Base-by-base conservation (phyloP, 1,140 invertebrate genomes). In the Neodiprion virginianus region DNA sequence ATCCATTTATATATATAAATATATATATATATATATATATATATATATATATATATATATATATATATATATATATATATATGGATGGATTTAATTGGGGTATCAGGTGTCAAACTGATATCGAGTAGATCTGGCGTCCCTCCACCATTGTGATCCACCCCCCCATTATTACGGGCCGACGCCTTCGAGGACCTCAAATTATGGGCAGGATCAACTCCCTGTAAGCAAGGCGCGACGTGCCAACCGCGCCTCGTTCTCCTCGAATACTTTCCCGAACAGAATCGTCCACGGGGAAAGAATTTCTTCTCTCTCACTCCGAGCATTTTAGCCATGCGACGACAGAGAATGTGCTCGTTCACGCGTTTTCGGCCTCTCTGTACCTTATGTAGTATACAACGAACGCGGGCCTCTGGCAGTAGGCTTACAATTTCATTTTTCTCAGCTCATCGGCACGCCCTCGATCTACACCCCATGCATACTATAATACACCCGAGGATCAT, bases 101-200 rank as follows among this genome's bases (percentile, higher is more conserved):
- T 61, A 61, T 61, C 53, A 61, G 53, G 53, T 61, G 53, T 61
- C 53, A 61, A 61, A 61, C 53, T 61, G 53, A 61, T 61, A 61
- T 61, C 53, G 53, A 61, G 53, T 61, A 61, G 53, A 17, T 61
- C 53, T 61, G 11, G 11, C 53, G 53, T 17, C 11, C 11, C n/a
- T 17, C 53, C 53, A 14, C 53, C 53, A 61, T 61, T 61, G 53
- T 61, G 53, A 61, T 61, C 53, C 11, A 17, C 53, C 53, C 53
- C n/a, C 53, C 53, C n/a, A 61, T 61, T 61, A 61, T 61, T 17
- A 61, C 53, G 53, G 53, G 53, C 53, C 53, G 53, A 61, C 53
- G 53, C 53, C 53, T 61, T 61, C 53, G 53, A 61, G 53, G 53
- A 61, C 53, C 53, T 61, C 53, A 61, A 61, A 61, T 61, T 61